Evolutionary conservation across 92 coral and sea anemone species (phyloP).

Genomic region (Porites evermanni): DNA sequence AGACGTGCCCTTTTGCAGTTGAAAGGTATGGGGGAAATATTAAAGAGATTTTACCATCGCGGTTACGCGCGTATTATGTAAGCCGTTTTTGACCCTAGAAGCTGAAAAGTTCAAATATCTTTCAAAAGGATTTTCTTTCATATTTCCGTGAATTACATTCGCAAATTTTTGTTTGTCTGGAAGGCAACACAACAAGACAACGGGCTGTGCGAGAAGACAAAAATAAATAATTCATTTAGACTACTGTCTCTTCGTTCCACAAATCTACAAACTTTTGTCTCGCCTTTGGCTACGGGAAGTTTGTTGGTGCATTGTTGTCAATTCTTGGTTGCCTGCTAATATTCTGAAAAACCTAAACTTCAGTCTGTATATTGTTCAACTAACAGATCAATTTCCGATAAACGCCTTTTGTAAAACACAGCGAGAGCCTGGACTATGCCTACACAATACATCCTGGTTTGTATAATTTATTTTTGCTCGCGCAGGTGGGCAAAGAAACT

Average conservation of each 20-base stretch:
- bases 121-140: background rate
- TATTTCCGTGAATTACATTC: slow-evolving; percentile 3
- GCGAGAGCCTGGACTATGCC: slow-evolving; percentile 33
- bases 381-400: slow-evolving; percentile 86
- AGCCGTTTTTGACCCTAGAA: slow-evolving; percentile 21
- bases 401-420: slow-evolving; percentile 70
- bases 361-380: slow-evolving; percentile 72
- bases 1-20: slow-evolving; percentile 1
- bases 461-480: slow-evolving; percentile 31
- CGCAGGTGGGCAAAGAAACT: slow-evolving; percentile 58
- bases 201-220: background rate
- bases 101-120: slow-evolving; percentile 2
- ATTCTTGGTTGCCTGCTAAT: slow-evolving; percentile 14
- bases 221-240: slow-evolving; percentile 26
- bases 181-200: slow-evolving; percentile 14
- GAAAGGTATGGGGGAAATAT: slow-evolving; percentile 25
- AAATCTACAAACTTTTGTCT: slow-evolving; percentile 23
- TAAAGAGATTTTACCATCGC: background rate
- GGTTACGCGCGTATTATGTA: background rate
- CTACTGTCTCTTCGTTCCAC: background rate
- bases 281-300: slow-evolving; percentile 33
- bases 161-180: background rate
- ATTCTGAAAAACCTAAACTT: slow-evolving; percentile 46
- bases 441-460: slow-evolving; percentile 49
- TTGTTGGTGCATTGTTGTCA: slow-evolving; percentile 26